A percentile compares a stretch with the other conserved stretches of the same genome.
Conservation (phyloP, 2,113 vertebrate genomes). For the Aegithalos caudatus region DNA sequence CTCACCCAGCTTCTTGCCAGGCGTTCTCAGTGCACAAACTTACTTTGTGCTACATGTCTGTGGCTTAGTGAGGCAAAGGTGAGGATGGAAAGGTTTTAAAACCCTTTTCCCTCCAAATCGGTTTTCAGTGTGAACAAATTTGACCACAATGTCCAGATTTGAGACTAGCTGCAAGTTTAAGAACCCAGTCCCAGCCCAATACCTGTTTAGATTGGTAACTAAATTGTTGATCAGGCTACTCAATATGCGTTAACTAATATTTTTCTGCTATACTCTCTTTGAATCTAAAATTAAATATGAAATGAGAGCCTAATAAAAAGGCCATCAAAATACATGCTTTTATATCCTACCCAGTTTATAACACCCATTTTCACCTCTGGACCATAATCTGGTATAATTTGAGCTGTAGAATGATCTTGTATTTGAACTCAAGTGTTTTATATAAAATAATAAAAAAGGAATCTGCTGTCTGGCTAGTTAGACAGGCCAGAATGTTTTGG, state of each 20-base stretch:
- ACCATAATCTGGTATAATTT: neutral
- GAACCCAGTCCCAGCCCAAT: neutral
- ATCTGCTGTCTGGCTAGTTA: neutral
- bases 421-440: neutral
- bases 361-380: neutral
- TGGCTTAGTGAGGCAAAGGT: neutral
- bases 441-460: neutral
- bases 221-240: neutral
- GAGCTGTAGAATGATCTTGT: neutral
- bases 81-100: neutral
- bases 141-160: neutral
- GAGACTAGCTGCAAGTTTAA: neutral
- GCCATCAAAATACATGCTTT: neutral
- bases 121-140: neutral
- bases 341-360: neutral
- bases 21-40: neutral
- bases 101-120: neutral
- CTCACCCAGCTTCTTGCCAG: neutral
- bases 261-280: neutral
- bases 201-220: neutral
- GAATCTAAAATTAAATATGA: neutral
- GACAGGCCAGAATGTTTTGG: neutral
- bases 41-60: accelerated
- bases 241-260: no score
- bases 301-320: neutral